Base-by-base conservation (phyloP, 2,888 invertebrate genomes). In the Polydrusus pterygomalis region DNA sequence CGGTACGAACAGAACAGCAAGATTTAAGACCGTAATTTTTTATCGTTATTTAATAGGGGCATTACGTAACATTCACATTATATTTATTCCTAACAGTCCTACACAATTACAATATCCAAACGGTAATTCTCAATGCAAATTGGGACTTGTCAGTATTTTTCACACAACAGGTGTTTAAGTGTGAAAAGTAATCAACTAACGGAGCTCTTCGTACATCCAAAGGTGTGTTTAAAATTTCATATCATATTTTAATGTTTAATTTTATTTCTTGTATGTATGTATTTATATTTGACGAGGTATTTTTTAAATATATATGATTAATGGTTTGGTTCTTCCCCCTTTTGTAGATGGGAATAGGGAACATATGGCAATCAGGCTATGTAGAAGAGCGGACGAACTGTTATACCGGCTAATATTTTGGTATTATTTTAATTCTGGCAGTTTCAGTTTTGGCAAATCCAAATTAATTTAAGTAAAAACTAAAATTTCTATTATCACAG, bases 131-230 rank as follows among this genome's bases (percentile, higher is more conserved):
- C 58, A 60, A 13, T 60, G 15, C 58, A 17, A 34, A 34, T 38
- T 30, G 58, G 18, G 38, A 60, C 38, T 60, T 18, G 38, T 34
- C 25, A 18, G 18, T 17, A n/a, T 15, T 60, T 58, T 60, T 60
- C 56, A 38, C 38, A 60, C 38, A 60, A 60, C 58, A 60, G 58
- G 38, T 60, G 58, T 60, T 60, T n/a, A 60, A 38, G 58, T 60
- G 38, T 60, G 38, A 60, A 38, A 40, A 60, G 58, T 11, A 38
- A 18, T 15, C 30, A 56, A 38, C 17, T 38, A 60, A 60, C 58
- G 17, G 58, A 1, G 6, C 25, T 51, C 18, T 51, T 25, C 51
- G 51, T 25, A 25, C 8, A 3, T 5, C 15, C 0, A 2, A 17
- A 47, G 15, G 47, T 17, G 47, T 47, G 9, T 17, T 15, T 17